Evolutionary conservation across 1,140 invertebrate genomes (phyloP).

Genomic region (Drosophila nannoptera): DNA sequence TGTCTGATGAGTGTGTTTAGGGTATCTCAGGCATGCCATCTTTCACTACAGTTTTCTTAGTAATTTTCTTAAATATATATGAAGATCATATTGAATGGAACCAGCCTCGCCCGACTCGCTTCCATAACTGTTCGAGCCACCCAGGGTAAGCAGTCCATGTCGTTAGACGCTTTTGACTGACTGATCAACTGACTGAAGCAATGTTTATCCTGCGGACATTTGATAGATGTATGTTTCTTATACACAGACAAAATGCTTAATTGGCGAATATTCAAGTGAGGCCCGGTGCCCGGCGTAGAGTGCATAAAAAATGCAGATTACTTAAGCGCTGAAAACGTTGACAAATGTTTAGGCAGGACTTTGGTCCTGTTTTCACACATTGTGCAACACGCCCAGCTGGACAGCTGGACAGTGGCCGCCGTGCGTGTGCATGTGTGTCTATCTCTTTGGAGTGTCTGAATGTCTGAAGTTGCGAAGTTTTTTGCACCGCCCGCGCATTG

Average conservation of each 20-base stretch:
- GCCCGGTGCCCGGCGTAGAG: not conserved
- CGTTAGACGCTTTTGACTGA: slow-evolving; percentile 22
- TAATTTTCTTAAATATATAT: too few species aligned
- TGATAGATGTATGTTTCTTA: slow-evolving; percentile 69
- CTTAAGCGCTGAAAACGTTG: slow-evolving; percentile 65
- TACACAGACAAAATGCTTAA: slow-evolving; percentile 71
- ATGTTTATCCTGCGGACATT: slow-evolving; percentile 66
- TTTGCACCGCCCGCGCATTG: slow-evolving; percentile 67
- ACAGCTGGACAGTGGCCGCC: slow-evolving; percentile 10
- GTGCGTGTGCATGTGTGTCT: slow-evolving; percentile 1
- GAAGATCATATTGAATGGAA: too few species aligned
- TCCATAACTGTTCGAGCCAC: not conserved
- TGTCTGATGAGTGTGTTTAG: too few species aligned
- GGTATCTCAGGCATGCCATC: too few species aligned
- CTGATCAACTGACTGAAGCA: slow-evolving; percentile 24
- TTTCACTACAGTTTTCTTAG: too few species aligned
- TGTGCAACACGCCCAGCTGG: slow-evolving; percentile 62
- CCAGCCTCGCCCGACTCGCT: not conserved
- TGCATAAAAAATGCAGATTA: slow-evolving; percentile 52
- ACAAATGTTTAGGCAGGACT: slow-evolving; percentile 75
- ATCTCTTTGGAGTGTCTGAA: not conserved
- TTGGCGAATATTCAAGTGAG: slow-evolving; percentile 65
- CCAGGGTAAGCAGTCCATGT: slow-evolving; percentile 29
- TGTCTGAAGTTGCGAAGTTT: slow-evolving; percentile 17
- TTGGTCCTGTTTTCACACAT: slow-evolving; percentile 75